Conservation (phyloP, 2,113 vertebrate species). For the Equus przewalskii region DNA sequence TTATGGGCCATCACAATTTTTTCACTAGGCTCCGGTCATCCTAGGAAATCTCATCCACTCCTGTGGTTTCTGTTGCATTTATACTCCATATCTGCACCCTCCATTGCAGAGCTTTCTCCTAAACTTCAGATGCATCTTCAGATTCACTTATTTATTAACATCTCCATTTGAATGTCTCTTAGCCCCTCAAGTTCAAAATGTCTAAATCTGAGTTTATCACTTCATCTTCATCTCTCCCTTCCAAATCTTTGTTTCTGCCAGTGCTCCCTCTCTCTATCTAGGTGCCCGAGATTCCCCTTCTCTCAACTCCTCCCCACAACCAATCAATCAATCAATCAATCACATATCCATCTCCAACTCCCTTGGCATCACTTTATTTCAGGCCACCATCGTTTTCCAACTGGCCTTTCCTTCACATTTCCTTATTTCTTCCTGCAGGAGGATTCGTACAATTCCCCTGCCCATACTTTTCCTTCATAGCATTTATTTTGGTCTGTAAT, state of each 20-base stretch:
- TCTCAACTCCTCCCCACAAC: not conserved
- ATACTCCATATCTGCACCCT: too few species aligned
- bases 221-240: not conserved
- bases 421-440: not conserved
- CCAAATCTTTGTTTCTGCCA: not conserved
- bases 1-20: not conserved
- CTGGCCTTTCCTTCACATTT: not conserved
- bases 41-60: not conserved
- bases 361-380: not conserved
- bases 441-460: not conserved
- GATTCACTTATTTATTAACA: not conserved
- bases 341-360: not conserved
- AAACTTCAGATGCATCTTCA: not conserved
- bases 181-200: not conserved
- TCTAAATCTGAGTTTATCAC: not conserved
- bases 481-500: not conserved
- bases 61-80: not conserved
- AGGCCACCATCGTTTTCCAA: not conserved
- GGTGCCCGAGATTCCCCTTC: not conserved
- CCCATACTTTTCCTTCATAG: not conserved
- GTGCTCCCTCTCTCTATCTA: not conserved
- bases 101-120: not conserved
- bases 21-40: not conserved
- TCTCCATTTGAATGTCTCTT: not conserved
- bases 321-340: not conserved